These are phyloP conservation scores for Stegodyphus dumicola DNA, from an alignment of 1,140 invertebrate genomes.

Conservation along the genomic window DNA sequence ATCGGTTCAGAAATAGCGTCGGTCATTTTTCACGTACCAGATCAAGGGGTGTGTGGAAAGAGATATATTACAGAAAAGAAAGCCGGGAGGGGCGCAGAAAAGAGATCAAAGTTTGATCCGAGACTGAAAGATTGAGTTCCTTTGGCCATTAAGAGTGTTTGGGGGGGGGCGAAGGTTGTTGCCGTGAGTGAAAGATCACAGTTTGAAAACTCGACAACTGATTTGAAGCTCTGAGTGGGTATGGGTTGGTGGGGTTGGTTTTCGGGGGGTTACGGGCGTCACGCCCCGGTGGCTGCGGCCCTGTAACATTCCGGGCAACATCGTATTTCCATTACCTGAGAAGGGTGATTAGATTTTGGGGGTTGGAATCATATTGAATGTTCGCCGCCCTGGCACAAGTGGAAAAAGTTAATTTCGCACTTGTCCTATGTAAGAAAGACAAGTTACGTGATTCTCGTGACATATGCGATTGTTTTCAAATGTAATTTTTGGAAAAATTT, in stretches of 20 bases:
- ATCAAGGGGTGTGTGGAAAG: neutral
- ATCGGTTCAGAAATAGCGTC: neutral
- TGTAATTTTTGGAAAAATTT: too few species aligned
- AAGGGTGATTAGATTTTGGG: constrained; percentile 10
- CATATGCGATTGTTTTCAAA: too few species aligned
- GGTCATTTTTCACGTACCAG: neutral
- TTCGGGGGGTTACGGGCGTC: neutral
- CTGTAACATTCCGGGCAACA: neutral
- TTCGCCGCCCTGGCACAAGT: neutral
- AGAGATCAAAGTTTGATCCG: neutral
- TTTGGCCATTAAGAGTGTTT: neutral
- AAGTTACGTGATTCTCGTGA: too few species aligned
- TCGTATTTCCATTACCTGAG: constrained; percentile 15
- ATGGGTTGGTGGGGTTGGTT: neutral
- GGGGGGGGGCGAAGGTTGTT: too few species aligned
- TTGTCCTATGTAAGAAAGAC: too few species aligned
- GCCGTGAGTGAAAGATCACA: neutral
- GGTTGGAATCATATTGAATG: neutral
- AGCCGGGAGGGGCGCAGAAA: neutral
- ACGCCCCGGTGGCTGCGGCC: constrained; percentile 5
- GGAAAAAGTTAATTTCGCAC: neutral
- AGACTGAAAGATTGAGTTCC: neutral
- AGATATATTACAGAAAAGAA: neutral
- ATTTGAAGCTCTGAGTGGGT: constrained; percentile 2
- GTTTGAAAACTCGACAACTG: constrained; percentile 11